Percentiles rank a stretch among this genome's conserved stretches.
Evolutionary conservation across 2,888 invertebrate genomes (phyloP).

Genomic region (Noctua pronuba): DNA sequence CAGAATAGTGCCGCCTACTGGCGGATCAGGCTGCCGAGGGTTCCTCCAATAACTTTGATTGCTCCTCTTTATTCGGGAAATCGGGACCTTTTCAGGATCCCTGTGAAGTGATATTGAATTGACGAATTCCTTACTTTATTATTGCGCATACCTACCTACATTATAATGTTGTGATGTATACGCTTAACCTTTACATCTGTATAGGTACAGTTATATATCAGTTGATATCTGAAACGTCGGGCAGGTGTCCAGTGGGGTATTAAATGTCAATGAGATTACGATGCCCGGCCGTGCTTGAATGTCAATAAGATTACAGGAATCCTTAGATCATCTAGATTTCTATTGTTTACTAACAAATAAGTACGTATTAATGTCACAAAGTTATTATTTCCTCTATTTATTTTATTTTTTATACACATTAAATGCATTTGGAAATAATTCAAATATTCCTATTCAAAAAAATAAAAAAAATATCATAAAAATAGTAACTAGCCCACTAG

Average conservation of each 20-base stretch:
- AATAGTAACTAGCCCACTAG: background rate
- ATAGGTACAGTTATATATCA: background rate
- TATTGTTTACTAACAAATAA: constrained; percentile 24
- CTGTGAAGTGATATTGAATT: constrained; percentile 71
- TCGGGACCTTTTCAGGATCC: constrained; percentile 68
- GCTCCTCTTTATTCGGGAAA: constrained; percentile 70
- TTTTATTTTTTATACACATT: too few relatives aligned
- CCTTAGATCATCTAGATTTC: constrained; percentile 27
- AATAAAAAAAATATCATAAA: background rate
- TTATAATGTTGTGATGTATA: constrained; percentile 13
- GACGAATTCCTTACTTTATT: constrained; percentile 58
- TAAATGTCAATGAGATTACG: constrained; percentile 53
- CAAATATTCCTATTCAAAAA: too few relatives aligned
- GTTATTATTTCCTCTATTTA: background rate
- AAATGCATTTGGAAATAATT: too few relatives aligned
- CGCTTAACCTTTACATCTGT: constrained; percentile 16
- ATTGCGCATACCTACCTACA: constrained; percentile 33
- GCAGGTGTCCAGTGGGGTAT: constrained; percentile 40
- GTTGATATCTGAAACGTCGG: constrained; percentile 33
- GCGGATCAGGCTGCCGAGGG: constrained; percentile 51
- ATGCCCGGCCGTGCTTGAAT: constrained; percentile 36
- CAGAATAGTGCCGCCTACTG: constrained; percentile 66
- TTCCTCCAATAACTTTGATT: constrained; percentile 76
- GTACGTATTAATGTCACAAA: background rate
- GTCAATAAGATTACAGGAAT: constrained; percentile 48